A percentile compares a stretch with the other conserved stretches of the same genome.
phyloP scores from a whole-genome alignment of 2,113 vertebrate species.

The Pampusana beccarii region DNA sequence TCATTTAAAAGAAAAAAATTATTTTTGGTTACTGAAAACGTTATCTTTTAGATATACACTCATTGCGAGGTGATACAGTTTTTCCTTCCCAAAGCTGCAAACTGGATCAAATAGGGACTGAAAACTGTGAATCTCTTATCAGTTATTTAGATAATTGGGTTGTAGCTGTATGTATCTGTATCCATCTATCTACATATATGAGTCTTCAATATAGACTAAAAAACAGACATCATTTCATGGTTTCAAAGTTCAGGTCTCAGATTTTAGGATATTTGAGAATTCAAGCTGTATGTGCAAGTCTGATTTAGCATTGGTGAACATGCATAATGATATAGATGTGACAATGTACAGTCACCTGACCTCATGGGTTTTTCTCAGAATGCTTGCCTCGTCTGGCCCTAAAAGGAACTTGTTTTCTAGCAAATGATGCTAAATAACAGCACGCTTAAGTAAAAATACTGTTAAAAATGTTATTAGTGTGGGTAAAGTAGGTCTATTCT shows the following conservation, averaged over 20 bases:
- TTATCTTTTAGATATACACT: background rate
- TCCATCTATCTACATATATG: background rate
- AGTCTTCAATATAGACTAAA: background rate
- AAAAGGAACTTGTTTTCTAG: background rate
- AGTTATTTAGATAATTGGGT: background rate
- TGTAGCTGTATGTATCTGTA: background rate
- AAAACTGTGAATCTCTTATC: background rate
- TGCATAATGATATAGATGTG: background rate
- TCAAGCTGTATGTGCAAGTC: background rate
- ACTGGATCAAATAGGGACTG: background rate
- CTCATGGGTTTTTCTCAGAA: background rate
- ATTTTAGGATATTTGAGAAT: background rate
- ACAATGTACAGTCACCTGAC: background rate
- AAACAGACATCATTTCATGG: background rate
- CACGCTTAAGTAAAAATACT: background rate
- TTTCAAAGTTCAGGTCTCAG: background rate
- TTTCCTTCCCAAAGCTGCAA: background rate
- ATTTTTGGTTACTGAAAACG: background rate
- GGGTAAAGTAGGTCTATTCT: background rate
- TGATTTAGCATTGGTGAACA: background rate
- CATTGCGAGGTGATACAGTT: background rate
- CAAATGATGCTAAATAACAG: background rate
- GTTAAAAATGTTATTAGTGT: background rate
- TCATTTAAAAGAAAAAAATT: background rate
- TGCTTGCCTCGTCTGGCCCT: background rate